These are phyloP conservation scores for Apamea anceps DNA, from an alignment of 2,888 invertebrate genomes.

Conservation along the genomic window DNA sequence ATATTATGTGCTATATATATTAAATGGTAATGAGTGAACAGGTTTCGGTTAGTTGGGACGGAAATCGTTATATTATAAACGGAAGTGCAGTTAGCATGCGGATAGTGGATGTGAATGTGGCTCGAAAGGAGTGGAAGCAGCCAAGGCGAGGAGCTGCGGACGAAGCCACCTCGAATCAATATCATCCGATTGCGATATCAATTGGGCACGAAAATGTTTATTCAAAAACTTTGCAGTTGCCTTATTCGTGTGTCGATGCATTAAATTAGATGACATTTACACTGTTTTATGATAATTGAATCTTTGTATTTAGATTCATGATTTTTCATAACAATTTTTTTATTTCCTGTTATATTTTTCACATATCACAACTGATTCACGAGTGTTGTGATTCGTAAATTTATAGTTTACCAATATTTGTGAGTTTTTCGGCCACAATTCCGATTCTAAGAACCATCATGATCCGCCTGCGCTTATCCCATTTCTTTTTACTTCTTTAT, in stretches of 20 bases:
- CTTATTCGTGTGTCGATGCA: constrained; percentile 3
- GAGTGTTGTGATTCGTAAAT: not conserved
- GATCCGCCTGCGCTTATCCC: not conserved
- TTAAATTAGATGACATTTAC: constrained; percentile 22
- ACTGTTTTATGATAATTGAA: not conserved
- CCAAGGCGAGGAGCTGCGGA: constrained; percentile 60
- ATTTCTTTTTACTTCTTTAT: not conserved
- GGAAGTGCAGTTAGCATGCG: constrained; percentile 72
- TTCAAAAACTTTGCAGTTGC: constrained; percentile 11
- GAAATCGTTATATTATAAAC: constrained; percentile 78
- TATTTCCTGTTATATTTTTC: not conserved
- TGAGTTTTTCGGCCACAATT: not conserved
- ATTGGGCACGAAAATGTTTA: constrained; percentile 21
- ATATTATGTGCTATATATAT: constrained; percentile 59
- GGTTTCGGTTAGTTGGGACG: constrained; percentile 75
- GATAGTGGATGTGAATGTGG: constrained; percentile 65
- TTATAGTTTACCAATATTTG: not conserved
- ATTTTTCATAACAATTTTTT: not conserved
- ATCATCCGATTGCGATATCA: constrained; percentile 43
- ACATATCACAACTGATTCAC: not conserved
- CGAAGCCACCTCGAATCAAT: constrained; percentile 47
- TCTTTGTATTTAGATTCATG: constrained; percentile 2
- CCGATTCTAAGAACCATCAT: not conserved
- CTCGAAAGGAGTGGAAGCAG: constrained; percentile 65
- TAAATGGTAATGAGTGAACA: constrained; percentile 70